Base-by-base conservation (phyloP, 2,797 vertebrate species). In the Melanogrammus aeglefinus region DNA sequence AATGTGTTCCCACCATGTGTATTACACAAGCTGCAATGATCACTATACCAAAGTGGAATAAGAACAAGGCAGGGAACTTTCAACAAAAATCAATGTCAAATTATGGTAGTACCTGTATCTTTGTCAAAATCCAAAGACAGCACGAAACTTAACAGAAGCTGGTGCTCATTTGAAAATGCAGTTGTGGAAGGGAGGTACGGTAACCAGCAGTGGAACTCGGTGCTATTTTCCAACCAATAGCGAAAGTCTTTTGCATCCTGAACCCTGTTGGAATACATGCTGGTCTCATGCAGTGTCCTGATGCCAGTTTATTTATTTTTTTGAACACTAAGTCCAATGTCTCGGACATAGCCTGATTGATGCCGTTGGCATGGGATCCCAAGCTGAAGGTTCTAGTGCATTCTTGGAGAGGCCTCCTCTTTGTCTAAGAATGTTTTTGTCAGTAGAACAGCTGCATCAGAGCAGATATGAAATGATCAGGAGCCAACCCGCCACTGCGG, bases 401-500 rank as follows among this genome's bases (percentile, higher is more conserved):
- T 85, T 86, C 83, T 84, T 78, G 84, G 84, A 83, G 66, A 82
- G 83, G 66, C 79, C 72, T 78, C 75, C 74, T 81, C 84, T 77
- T 84, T 81, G 76, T 86, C 70, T 81, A 86, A 86, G 27, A 72
- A 33, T 33, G 78, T 81, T 27, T 27, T 78, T 87, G 77, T 83
- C 78, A 38, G 44, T 76, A 63, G 70, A 76, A 92, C 91, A 91
- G 90, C 91, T 92, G 92, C 86, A 81, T 89, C 82, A 83, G 83
- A 84, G 83, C 78, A 84, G 81, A 80, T 82, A 77, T 74, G 79
- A 83, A 73, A 77, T 86, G 74, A 84, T 14, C 31, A 73, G 14
- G 75, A 80, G 83, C 79, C 76, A 38, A 78, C 87, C 87, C 89
- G 85, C 85, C 87, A 86, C 77, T 18, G 79, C 33, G 38, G 85